Percentiles rank a stretch among this genome's conserved stretches.
These are phyloP conservation scores for Hipposideros larvatus DNA, from an alignment of 2,797 vertebrate genomes.

Conservation along the genomic window DNA sequence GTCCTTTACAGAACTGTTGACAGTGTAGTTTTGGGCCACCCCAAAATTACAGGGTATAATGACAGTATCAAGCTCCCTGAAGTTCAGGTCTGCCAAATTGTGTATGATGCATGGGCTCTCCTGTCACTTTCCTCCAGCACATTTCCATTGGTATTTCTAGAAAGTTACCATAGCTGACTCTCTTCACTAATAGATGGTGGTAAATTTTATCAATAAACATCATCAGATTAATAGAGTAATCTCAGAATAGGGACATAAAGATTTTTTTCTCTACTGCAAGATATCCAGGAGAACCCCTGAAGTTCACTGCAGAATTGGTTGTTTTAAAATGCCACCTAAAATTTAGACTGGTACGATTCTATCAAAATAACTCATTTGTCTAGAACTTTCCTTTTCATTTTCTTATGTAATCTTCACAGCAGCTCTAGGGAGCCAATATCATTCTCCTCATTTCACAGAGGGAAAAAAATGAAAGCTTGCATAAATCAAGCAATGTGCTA, in stretches of 20 bases:
- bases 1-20: conserved; percentile 87
- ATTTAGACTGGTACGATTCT: neutral
- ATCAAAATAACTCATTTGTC: neutral
- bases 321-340: neutral
- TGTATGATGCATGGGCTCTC: too few relatives aligned
- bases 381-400: neutral
- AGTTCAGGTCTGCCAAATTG: too few relatives aligned
- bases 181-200: neutral
- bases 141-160: neutral
- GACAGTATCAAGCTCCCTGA: too few relatives aligned
- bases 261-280: neutral
- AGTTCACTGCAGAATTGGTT: neutral
- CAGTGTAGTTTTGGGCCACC: conserved; percentile 90
- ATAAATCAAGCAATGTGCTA: neutral
- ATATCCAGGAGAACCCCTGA: neutral
- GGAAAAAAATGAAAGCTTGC: neutral
- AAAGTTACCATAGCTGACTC: neutral
- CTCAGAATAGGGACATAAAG: neutral
- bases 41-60: conserved; percentile 78
- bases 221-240: neutral
- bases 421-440: neutral
- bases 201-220: neutral
- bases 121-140: too few relatives aligned
- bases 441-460: neutral
- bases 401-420: neutral